These are phyloP conservation scores for Papilio demoleus DNA, from an alignment of 2,888 invertebrate genomes.

Conservation along the genomic window DNA sequence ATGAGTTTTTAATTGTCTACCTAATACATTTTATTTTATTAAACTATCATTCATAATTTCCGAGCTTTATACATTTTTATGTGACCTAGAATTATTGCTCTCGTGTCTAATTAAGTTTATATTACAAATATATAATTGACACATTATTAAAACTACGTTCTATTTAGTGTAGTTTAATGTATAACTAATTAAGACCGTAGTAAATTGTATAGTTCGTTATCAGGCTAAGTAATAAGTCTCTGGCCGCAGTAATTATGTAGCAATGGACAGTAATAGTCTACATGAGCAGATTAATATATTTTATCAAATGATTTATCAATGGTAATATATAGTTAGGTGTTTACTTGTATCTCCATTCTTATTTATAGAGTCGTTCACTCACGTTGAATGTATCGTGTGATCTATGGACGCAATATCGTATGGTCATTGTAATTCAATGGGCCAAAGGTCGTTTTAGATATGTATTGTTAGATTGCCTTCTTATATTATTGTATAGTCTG, in stretches of 20 bases:
- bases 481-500: neutral
- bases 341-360: constrained; percentile 42
- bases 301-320: constrained; percentile 41
- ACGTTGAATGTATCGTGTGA: constrained; percentile 31
- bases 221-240: neutral
- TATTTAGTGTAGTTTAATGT: too few relatives aligned
- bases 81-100: too few relatives aligned
- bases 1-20: too few relatives aligned
- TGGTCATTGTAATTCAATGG: constrained; percentile 21
- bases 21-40: too few relatives aligned
- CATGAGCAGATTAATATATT: constrained; percentile 41
- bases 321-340: constrained; percentile 36
- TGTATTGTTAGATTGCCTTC: constrained; percentile 22
- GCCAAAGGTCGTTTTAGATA: constrained; percentile 14
- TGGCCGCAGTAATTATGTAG: constrained; percentile 20
- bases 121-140: too few relatives aligned
- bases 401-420: constrained; percentile 30
- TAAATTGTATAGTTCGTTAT: constrained; percentile 3
- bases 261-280: constrained; percentile 24
- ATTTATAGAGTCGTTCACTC: constrained; percentile 47
- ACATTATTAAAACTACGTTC: neutral
- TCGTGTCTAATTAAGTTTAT: too few relatives aligned
- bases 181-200: neutral
- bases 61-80: too few relatives aligned
- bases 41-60: too few relatives aligned